Evolutionary conservation across 1,140 invertebrate species (phyloP).

Genomic region (Oreohelix idahoensis): DNA sequence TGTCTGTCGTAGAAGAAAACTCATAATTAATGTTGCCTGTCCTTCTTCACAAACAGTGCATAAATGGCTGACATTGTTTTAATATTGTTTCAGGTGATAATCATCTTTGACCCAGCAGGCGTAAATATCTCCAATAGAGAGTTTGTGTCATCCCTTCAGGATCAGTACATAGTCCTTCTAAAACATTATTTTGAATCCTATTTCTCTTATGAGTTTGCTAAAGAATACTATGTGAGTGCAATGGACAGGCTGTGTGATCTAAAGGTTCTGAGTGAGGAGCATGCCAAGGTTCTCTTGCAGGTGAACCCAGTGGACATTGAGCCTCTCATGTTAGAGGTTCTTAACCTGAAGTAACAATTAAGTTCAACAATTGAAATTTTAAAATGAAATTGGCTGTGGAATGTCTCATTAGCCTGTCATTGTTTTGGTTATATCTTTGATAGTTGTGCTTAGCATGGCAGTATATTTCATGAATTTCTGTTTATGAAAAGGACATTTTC

Average conservation of each 20-base stretch:
- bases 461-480: too few species aligned
- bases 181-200: conserved; percentile 89
- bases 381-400: too few species aligned
- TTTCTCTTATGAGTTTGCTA: conserved; percentile 74
- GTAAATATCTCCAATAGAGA: conserved; percentile 85
- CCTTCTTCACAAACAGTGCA: too few species aligned
- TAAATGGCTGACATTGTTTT: background rate
- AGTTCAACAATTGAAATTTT: too few species aligned
- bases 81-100: conserved; percentile 81
- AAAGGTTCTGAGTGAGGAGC: conserved; percentile 86
- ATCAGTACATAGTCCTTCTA: conserved; percentile 91
- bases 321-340: conserved; percentile 84
- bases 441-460: too few species aligned
- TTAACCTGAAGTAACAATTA: conserved; percentile 45
- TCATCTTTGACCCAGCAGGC: conserved; percentile 88
- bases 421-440: too few species aligned
- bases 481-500: too few species aligned
- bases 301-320: conserved; percentile 91
- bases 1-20: too few species aligned
- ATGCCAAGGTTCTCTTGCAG: conserved; percentile 89
- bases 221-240: conserved; percentile 76
- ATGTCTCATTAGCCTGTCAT: too few species aligned
- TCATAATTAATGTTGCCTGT: too few species aligned
- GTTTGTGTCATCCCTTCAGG: conserved; percentile 79
- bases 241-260: conserved; percentile 90